phyloP scores from a whole-genome alignment of 2,113 vertebrate genomes.

The Oncorhynchus nerka region DNA sequence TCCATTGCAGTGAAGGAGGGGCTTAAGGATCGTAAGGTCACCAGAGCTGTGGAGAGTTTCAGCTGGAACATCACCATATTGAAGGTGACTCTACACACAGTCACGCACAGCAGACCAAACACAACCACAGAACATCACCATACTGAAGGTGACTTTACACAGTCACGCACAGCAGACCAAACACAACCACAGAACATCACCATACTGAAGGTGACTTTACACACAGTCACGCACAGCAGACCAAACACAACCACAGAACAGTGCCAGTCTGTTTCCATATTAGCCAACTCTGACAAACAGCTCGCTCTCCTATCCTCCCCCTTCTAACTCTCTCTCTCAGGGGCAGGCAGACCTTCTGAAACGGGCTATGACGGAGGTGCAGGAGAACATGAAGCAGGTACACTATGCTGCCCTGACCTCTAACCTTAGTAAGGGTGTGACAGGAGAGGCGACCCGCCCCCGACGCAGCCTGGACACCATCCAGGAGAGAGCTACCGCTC shows the following conservation, averaged over 20 bases:
- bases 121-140: no score
- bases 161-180: not conserved
- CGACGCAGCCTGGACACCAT: conserved; percentile 80
- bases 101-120: not conserved
- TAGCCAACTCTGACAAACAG: no score
- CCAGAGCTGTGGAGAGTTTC: conserved; percentile 91
- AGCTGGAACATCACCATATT: conserved; percentile 93
- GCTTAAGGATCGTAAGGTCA: conserved; percentile 88
- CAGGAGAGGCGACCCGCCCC: conserved; percentile 32
- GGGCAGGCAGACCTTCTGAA: conserved; percentile 93
- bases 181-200: conserved; percentile 81
- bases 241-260: not conserved
- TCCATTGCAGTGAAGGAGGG: conserved; percentile 86
- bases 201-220: conserved; percentile 79
- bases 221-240: conserved; percentile 2
- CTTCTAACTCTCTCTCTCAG: conserved; percentile 55
- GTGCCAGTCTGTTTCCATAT: no score
- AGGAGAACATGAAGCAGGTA: conserved; percentile 93
- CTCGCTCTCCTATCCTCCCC: not conserved
- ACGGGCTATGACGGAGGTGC: conserved; percentile 86
- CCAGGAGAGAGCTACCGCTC: conserved; percentile 68
- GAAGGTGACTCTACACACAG: conserved; percentile 76
- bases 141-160: no score
- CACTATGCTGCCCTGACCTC: conserved; percentile 86
- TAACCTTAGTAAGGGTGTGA: conserved; percentile 79